Evolutionary conservation across 2,888 invertebrate species (phyloP).

Genomic region (Drosophila koepferae): DNA sequence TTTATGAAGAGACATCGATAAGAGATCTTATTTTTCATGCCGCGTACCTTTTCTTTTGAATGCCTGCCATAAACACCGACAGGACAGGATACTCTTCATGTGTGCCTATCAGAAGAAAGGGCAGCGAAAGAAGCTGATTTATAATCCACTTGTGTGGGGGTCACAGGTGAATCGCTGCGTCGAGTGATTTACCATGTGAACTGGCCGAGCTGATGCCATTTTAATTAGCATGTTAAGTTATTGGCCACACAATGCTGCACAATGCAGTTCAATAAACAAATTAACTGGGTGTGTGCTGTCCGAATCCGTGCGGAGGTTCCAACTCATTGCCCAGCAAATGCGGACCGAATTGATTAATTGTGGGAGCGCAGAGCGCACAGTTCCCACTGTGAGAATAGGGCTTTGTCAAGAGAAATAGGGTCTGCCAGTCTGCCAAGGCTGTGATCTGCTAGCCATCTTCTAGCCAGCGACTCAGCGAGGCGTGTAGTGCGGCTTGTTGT

Average conservation of each 20-base stretch:
- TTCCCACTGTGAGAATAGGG: conserved; percentile 74
- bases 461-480: conserved; percentile 45
- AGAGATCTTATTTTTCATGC: conserved; percentile 75
- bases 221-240: conserved; percentile 74
- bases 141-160: conserved; percentile 60
- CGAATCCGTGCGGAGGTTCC: conserved; percentile 52
- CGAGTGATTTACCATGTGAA: conserved; percentile 68
- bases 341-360: conserved; percentile 80
- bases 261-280: conserved; percentile 73
- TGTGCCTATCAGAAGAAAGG: neutral
- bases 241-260: conserved; percentile 54
- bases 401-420: conserved; percentile 29
- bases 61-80: conserved; percentile 66
- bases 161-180: conserved; percentile 52
- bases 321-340: conserved; percentile 60
- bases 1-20: conserved; percentile 73
- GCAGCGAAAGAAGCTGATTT: neutral
- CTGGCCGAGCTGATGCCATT: conserved; percentile 43
- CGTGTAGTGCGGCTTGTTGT: conserved; percentile 49
- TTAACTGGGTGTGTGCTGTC: conserved; percentile 65
- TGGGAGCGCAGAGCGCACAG: conserved; percentile 81
- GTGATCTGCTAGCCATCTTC: conserved; percentile 21
- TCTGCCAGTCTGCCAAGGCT: conserved; percentile 1
- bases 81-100: conserved; percentile 66
- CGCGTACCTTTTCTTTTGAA: conserved; percentile 47